These are phyloP conservation scores for Gryon sp. DNA, from an alignment of 1,140 invertebrate genomes.

Conservation along the genomic window DNA sequence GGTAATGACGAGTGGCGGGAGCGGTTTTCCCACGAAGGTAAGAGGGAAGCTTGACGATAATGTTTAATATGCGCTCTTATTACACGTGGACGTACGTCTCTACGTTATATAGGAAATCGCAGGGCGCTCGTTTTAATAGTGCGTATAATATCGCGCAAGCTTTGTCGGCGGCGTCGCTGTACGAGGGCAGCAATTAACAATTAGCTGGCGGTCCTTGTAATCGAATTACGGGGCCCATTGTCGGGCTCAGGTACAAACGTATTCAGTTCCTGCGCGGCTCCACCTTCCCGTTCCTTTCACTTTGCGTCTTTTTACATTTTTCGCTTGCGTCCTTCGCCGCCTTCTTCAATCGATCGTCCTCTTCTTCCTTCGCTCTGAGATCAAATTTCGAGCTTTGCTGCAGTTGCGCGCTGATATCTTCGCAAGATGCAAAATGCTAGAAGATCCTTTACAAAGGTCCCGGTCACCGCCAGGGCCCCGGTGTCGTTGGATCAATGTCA, in stretches of 20 bases:
- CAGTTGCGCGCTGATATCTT: constrained; percentile 63
- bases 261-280: constrained; percentile 74
- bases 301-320: constrained; percentile 61
- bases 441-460: constrained; percentile 79
- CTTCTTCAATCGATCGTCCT: constrained; percentile 50
- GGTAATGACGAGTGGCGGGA: background rate
- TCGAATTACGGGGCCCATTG: constrained; percentile 79
- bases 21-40: constrained; percentile 50
- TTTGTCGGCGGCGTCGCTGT: constrained; percentile 76
- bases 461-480: constrained; percentile 55
- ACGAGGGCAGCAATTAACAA: constrained; percentile 78
- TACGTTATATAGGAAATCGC: constrained; percentile 55
- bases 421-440: constrained; percentile 75
- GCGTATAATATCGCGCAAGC: constrained; percentile 67
- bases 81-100: constrained; percentile 51
- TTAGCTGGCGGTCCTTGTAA: constrained; percentile 80
- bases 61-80: constrained; percentile 63
- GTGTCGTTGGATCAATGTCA: constrained; percentile 75
- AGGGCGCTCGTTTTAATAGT: constrained; percentile 65
- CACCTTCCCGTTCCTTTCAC: constrained; percentile 56
- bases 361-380: constrained; percentile 68
- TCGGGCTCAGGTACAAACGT: constrained; percentile 79
- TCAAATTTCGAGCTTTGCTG: constrained; percentile 75
- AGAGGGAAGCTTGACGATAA: constrained; percentile 44
- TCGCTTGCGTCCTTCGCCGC: constrained; percentile 27